These are phyloP conservation scores for Aproaerema taeniolella DNA, from an alignment of 2,888 invertebrate species.

Conservation along the genomic window DNA sequence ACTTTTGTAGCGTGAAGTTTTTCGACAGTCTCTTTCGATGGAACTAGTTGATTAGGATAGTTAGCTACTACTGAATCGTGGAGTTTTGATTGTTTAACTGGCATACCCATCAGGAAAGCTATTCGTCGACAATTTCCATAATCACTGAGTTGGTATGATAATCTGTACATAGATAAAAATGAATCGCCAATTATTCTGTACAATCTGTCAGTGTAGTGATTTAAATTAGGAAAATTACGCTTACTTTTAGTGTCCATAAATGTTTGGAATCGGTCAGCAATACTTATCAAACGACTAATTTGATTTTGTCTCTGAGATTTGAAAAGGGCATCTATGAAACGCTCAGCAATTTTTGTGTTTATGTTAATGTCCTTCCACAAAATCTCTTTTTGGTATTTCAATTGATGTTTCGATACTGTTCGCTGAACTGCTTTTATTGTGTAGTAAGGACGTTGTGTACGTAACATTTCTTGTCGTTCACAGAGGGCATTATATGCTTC, in stretches of 20 bases:
- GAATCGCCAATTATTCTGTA: slow-evolving; percentile 62
- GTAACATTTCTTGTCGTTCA: slow-evolving; percentile 61
- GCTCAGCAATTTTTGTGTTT: slow-evolving; percentile 51
- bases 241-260: slow-evolving; percentile 59
- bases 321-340: slow-evolving; percentile 52
- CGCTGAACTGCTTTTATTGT: slow-evolving; percentile 59
- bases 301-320: slow-evolving; percentile 44
- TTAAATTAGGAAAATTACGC: slow-evolving; percentile 58
- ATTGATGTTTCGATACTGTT: slow-evolving; percentile 56
- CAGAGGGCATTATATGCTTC: slow-evolving; percentile 52
- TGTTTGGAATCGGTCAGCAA: slow-evolving; percentile 61
- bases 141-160: slow-evolving; percentile 61
- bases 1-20: slow-evolving; percentile 49
- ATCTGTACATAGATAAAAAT: slow-evolving; percentile 55
- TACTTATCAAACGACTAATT: slow-evolving; percentile 55
- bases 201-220: slow-evolving; percentile 53
- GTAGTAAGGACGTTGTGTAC: slow-evolving; percentile 61
- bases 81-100: slow-evolving; percentile 55
- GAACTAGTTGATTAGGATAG: slow-evolving; percentile 61
- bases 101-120: slow-evolving; percentile 63
- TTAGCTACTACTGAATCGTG: slow-evolving; percentile 68
- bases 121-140: slow-evolving; percentile 60
- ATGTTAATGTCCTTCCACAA: slow-evolving; percentile 53
- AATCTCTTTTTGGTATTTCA: slow-evolving; percentile 49
- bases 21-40: slow-evolving; percentile 51